Evolutionary conservation across 2,888 invertebrate species (phyloP).

Genomic region (Epiperipatus broadwayi): DNA sequence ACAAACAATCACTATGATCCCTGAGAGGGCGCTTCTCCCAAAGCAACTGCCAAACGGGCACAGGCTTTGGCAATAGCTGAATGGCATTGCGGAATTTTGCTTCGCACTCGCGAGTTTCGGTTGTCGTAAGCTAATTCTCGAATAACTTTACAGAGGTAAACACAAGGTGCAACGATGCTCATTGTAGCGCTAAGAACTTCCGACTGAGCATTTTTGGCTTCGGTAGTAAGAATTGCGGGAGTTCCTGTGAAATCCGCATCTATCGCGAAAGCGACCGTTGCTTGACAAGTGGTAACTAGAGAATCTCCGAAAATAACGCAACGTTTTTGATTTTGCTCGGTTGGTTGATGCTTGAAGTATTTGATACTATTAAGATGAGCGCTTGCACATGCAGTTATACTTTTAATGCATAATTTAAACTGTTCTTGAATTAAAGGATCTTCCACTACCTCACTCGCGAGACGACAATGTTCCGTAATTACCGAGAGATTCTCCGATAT

Average conservation of each 20-base stretch:
- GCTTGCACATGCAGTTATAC: constrained; percentile 24
- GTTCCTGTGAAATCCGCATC: constrained; percentile 25
- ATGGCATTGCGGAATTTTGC: constrained; percentile 16
- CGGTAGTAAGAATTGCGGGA: constrained; percentile 21
- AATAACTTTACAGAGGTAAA: constrained; percentile 24
- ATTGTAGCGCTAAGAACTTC: constrained; percentile 25
- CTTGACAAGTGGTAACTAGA: constrained; percentile 23
- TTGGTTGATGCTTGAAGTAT: constrained; percentile 22
- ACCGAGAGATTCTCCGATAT: too few species aligned
- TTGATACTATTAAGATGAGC: constrained; percentile 24
- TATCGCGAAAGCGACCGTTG: constrained; percentile 24
- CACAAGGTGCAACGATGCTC: constrained; percentile 26
- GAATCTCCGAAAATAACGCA: constrained; percentile 25
- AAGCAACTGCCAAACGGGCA: too few species aligned
- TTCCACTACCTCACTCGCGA: too few species aligned
- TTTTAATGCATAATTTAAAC: too few species aligned
- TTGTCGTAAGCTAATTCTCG: constrained; percentile 24
- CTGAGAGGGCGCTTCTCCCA: too few species aligned
- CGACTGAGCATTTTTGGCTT: constrained; percentile 23
- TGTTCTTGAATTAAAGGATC: too few species aligned
- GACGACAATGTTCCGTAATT: too few species aligned
- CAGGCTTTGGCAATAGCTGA: constrained; percentile 14
- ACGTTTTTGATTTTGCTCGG: constrained; percentile 19
- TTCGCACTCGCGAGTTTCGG: constrained; percentile 10
- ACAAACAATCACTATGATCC: too few species aligned